Base-by-base conservation (phyloP, 1,140 invertebrate genomes). In the Propsilocerus akamusi region DNA sequence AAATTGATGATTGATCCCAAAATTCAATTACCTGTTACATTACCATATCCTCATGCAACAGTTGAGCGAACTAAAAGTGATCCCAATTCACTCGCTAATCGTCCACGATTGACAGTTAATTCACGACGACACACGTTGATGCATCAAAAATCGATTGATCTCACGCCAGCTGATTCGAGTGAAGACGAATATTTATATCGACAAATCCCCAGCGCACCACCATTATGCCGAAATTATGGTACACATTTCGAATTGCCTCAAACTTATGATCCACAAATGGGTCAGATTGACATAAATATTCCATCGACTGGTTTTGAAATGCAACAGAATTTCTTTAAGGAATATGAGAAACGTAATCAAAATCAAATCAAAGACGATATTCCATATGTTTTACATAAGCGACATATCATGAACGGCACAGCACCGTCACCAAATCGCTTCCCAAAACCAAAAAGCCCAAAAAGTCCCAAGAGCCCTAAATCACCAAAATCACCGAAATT, bases 21-120 rank as follows among this genome's bases (percentile, higher is more conserved):
- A 48, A 63, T 64, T 12, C 61, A 67, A 11, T 25, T 53, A 4
- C 2, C 47, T 1, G 60, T 58, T 4, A 58, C 64, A 48, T 52
- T 63, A 50, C 61, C 53, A 28, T 74, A 74, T 54, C 64, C 65
- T 11, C 81, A 84, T 58, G 74, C 75, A 14, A 80, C 80, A 0
- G 81, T 87, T 0, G 84, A 86, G 63, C 70, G 84, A 50, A 86
- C 84, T 6, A 87, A 86, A 60, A 86, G 83, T 55, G 85, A 88
- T 69, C 84, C 85, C 1, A 86, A 86, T 59, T 79, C 76, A 26
- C 64, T 78, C 48, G 76, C 81, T 0, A 75, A 77, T 55, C 72
- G 81, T 47, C 77, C 77, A 49, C 70, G 79, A 37, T 68, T 83
- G 52, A 80, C 75, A 50, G 80, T 79, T 22, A 81, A 75, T 57